Base-by-base conservation (phyloP, 2,797 vertebrate species). In the Sebastes taczanowskii region DNA sequence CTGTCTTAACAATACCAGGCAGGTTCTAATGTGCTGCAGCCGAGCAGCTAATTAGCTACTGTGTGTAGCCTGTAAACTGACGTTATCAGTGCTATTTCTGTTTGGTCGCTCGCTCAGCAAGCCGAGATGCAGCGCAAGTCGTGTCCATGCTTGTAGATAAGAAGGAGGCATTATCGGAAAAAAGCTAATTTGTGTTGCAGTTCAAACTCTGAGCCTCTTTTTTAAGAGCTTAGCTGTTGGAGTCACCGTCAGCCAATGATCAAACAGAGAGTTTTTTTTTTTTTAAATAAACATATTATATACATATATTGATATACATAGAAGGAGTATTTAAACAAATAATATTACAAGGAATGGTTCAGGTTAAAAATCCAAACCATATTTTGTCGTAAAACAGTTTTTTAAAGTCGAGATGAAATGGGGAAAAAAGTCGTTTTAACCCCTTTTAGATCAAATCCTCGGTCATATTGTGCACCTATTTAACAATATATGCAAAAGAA, bases 401-500 rank as follows among this genome's bases (percentile, higher is more conserved):
- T 68, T 68, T 22, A 14, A 20, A 20, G 42, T 46, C 7, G 42
- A 46, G 6, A 46, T 46, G 42, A 46, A 46, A 18, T 46, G 42
- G 38, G 14, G 38, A 8, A 46, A 46, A 46, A 46, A 18, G 42
- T 1, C 6, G 3, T 46, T 46, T 46, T 18, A 46, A 49, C 46
- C 46, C 16, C 18, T 49, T 49, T 49, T 20, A 49, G 46, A 20
- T 49, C 0, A 49, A 0, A 20, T 49, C 46, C 7, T 0, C 18
- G 7, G 2, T 49, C 46, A 49, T 49, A 49, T 49, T 49, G 46
- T 49, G 46, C 46, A 49, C 46, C 46, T 49, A 49, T 0, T 49
- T 49, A 49, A 49, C 18, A 49, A 8, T 20, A 20, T 20, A 49
- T 49, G 46, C 18, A 49, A 49, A 49, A 49, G 46, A 49, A 49